Evolutionary conservation across 2,888 invertebrate species (phyloP).

Genomic region (Myopa tessellatipennis): DNA sequence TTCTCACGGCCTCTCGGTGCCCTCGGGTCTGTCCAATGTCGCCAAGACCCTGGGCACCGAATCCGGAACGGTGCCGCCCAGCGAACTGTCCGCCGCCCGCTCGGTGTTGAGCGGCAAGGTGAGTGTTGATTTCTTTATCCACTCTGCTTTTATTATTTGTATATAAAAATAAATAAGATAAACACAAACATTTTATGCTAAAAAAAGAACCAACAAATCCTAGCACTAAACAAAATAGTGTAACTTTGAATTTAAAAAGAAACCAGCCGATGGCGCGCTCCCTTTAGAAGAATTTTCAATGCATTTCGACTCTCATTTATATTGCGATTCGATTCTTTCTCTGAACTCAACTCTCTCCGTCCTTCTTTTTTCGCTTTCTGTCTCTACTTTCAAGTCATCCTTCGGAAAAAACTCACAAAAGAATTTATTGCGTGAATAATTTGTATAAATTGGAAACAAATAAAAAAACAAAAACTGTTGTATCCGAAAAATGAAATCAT

Average conservation of each 20-base stretch:
- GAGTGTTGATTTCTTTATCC: slow-evolving; percentile 44
- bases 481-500: not conserved
- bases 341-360: no score
- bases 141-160: not conserved
- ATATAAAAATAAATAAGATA: no score
- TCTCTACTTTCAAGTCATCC: not conserved
- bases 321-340: no score
- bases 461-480: not conserved
- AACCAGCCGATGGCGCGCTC: no score
- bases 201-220: not conserved
- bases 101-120: slow-evolving; percentile 67
- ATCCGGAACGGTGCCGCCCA: slow-evolving; percentile 64
- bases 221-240: not conserved
- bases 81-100: slow-evolving; percentile 66
- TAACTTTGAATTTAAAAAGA: no score
- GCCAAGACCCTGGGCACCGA: slow-evolving; percentile 73
- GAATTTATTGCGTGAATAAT: slow-evolving; percentile 48
- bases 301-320: no score
- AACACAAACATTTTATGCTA: no score
- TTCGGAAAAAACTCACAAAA: not conserved
- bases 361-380: no score
- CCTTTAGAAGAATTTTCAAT: no score
- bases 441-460: slow-evolving; percentile 45
- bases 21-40: slow-evolving; percentile 80
- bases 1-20: slow-evolving; percentile 84